Conservation (phyloP, 2,113 vertebrate species). For the Crotalus tigris region DNA sequence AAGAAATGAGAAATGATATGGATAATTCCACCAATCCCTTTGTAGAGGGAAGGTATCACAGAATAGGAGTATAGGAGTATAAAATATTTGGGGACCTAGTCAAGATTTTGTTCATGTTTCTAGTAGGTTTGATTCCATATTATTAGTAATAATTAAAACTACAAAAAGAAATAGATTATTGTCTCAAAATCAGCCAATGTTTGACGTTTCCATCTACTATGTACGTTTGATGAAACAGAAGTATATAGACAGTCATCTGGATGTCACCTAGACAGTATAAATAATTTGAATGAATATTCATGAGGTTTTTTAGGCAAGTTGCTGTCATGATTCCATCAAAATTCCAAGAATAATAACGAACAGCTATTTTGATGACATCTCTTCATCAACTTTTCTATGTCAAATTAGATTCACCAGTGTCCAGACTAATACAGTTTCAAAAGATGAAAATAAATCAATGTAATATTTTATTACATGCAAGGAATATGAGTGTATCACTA, state of each 20-base stretch:
- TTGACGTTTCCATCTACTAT: constrained; percentile 45
- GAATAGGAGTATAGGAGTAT: background rate
- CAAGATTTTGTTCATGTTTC: constrained; percentile 18
- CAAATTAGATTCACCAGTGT: constrained; percentile 35
- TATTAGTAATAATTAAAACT: constrained; percentile 23
- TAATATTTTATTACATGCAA: constrained; percentile 11
- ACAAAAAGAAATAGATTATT: constrained; percentile 29
- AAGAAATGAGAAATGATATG: background rate
- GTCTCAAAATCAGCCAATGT: constrained; percentile 40
- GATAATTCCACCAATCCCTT: background rate
- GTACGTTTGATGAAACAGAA: constrained; percentile 8
- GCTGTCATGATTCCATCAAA: constrained; percentile 59
- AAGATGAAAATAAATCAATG: constrained; percentile 6
- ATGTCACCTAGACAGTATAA: constrained; percentile 54
- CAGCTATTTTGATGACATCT: constrained; percentile 56
- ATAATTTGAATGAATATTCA: constrained; percentile 68
- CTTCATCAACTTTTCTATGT: constrained; percentile 31
- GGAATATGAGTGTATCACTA: constrained; percentile 16
- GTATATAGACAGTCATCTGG: constrained; percentile 36
- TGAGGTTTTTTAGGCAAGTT: constrained; percentile 44
- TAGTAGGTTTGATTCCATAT: constrained; percentile 11
- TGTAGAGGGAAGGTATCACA: background rate
- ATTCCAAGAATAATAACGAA: constrained; percentile 53
- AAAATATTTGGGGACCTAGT: background rate
- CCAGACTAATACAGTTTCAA: constrained; percentile 47